These are phyloP conservation scores for Coregonus sp. DNA, from an alignment of 2,797 vertebrate genomes.

Conservation along the genomic window DNA sequence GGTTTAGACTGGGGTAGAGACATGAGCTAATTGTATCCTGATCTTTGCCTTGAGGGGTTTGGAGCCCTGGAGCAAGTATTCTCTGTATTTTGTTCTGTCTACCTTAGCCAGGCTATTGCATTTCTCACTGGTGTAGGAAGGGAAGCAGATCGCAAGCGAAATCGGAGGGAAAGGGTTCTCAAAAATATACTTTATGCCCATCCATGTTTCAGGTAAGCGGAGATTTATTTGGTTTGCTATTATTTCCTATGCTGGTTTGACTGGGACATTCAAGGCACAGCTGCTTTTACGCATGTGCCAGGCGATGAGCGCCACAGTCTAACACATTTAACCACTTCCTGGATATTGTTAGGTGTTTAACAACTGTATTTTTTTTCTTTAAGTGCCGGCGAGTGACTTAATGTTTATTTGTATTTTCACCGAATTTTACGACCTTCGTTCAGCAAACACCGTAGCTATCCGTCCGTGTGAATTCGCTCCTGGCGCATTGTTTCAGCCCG, in stretches of 20 bases:
- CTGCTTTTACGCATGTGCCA: slow-evolving; percentile 98
- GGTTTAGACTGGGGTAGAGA: slow-evolving; percentile 94
- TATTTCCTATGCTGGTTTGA: slow-evolving; percentile 82
- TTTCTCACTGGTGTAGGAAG: slow-evolving; percentile 95
- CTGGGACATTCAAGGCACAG: slow-evolving; percentile 87
- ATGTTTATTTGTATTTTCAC: not conserved
- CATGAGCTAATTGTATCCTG: slow-evolving; percentile 99
- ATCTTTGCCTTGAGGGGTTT: slow-evolving; percentile 99
- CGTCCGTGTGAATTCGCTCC: slow-evolving; percentile 66
- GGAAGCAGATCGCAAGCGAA: slow-evolving; percentile 90
- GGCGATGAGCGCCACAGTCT: slow-evolving; percentile 80
- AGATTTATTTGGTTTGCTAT: slow-evolving; percentile 84
- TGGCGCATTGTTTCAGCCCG: slow-evolving; percentile 57
- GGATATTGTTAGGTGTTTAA: slow-evolving; percentile 60
- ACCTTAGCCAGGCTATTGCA: slow-evolving; percentile 99
- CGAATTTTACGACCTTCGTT: slow-evolving; percentile 41
- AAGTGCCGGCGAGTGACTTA: not conserved
- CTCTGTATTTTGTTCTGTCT: slow-evolving; percentile 98
- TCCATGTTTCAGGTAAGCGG: slow-evolving; percentile 93
- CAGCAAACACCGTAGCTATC: slow-evolving; percentile 49
- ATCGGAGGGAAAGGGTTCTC: slow-evolving; percentile 61
- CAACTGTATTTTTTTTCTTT: slow-evolving; percentile 47
- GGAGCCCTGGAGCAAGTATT: slow-evolving; percentile 97
- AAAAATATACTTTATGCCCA: slow-evolving; percentile 74
- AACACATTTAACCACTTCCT: slow-evolving; percentile 79